Evolutionary conservation across 2,113 vertebrate genomes (phyloP).

Genomic region (Vireo altiloquus): DNA sequence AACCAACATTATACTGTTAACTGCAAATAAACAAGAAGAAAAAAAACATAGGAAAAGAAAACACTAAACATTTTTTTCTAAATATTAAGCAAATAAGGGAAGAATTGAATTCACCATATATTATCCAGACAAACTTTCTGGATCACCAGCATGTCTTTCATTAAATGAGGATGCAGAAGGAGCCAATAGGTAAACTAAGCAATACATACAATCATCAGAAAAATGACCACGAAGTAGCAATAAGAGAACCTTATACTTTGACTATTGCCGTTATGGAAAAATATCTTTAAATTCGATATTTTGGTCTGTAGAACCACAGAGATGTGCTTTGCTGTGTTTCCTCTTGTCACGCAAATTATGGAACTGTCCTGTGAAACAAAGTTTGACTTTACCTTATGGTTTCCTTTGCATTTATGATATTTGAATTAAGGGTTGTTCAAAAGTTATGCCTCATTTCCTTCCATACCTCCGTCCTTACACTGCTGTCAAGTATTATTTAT

Average conservation of each 20-base stretch:
- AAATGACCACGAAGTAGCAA: not conserved
- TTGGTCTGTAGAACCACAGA: not conserved
- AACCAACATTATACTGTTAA: not conserved
- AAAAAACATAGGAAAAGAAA: not conserved
- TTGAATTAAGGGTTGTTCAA: slow-evolving; percentile 22
- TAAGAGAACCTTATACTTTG: not conserved
- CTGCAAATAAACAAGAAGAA: not conserved
- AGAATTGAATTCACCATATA: not conserved
- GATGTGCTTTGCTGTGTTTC: not conserved
- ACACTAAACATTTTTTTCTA: not conserved
- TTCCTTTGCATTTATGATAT: not conserved
- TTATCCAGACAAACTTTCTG: not conserved
- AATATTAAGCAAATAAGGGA: not conserved
- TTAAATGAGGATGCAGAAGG: not conserved
- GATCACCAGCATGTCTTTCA: not conserved
- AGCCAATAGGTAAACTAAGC: not conserved
- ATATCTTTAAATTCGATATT: not conserved
- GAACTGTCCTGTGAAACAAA: not conserved
- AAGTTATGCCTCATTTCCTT: slow-evolving; percentile 45
- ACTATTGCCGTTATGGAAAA: not conserved
- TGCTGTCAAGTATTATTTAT: slow-evolving; percentile 56
- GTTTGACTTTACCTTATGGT: not conserved
- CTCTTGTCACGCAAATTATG: not conserved
- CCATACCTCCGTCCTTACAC: slow-evolving; percentile 1
- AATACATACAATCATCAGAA: not conserved